Conservation (phyloP, 1,140 invertebrate genomes). For the Adoxophyes honmai region DNA sequence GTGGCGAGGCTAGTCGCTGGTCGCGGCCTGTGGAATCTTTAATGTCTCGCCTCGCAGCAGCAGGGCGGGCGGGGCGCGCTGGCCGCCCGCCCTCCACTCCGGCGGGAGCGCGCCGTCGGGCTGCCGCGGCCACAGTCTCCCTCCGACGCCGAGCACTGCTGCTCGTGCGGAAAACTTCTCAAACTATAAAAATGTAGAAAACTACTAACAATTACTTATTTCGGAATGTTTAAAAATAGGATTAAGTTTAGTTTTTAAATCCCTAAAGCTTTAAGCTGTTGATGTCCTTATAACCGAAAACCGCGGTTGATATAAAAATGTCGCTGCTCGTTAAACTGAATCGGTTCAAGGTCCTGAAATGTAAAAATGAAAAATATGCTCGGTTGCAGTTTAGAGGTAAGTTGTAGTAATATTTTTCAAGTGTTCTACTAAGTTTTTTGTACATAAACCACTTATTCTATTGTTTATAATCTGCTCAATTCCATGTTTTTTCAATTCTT, state of each 20-base stretch:
- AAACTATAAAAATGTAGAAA: slow-evolving; percentile 5
- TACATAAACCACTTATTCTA: too few species aligned
- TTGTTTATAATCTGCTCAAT: too few species aligned
- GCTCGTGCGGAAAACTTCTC: slow-evolving; percentile 13
- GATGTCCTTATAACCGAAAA: neutral
- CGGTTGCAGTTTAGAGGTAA: slow-evolving; percentile 83
- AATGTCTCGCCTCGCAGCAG: neutral
- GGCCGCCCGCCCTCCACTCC: slow-evolving; percentile 20
- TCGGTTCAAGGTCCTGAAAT: slow-evolving; percentile 81
- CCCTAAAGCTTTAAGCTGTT: neutral
- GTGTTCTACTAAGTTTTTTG: too few species aligned
- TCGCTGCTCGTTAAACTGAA: slow-evolving; percentile 80
- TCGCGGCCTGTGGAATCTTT: slow-evolving; percentile 14
- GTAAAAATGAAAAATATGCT: slow-evolving; percentile 80
- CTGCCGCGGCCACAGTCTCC: neutral
- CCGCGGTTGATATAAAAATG: slow-evolving; percentile 61
- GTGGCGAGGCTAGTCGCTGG: slow-evolving; percentile 3
- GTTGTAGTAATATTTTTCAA: slow-evolving; percentile 21
- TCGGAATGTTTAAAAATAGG: too few species aligned
- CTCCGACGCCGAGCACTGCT: neutral
- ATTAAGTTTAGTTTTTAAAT: too few species aligned
- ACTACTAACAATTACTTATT: neutral
- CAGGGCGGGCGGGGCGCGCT: slow-evolving; percentile 17
- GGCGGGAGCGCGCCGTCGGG: slow-evolving; percentile 15
- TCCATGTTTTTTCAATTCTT: too few species aligned